These are phyloP conservation scores for Cettia cetti DNA, from an alignment of 2,113 vertebrate genomes.

Conservation along the genomic window DNA sequence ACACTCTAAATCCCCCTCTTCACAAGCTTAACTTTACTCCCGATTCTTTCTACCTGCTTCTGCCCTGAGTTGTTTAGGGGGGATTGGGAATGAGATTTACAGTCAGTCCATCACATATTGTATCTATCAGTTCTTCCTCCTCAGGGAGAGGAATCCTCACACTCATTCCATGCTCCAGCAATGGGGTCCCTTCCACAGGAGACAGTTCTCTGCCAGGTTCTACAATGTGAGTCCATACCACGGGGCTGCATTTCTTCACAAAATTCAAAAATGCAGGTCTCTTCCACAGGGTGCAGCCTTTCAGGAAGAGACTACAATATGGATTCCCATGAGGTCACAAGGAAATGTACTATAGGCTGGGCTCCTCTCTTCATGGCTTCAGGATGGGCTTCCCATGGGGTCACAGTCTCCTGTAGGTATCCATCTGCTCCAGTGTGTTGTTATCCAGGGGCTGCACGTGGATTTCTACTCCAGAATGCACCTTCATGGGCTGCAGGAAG, in stretches of 20 bases:
- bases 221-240: neutral
- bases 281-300: neutral
- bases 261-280: accelerated
- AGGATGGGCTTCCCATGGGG: neutral
- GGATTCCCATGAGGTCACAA: neutral
- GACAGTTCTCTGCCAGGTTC: neutral
- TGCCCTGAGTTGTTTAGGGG: neutral
- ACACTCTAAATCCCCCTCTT: neutral
- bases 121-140: neutral
- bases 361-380: neutral
- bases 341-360: neutral
- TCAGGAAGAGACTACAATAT: neutral
- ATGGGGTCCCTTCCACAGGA: neutral
- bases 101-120: neutral
- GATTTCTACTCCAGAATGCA: neutral
- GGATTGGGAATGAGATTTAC: neutral
- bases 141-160: neutral
- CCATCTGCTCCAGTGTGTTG: neutral
- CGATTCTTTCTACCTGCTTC: neutral
- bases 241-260: neutral
- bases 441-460: neutral
- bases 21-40: neutral
- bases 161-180: neutral
- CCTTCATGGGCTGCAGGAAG: neutral
- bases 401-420: neutral